A percentile compares a stretch with the other conserved stretches of the same genome.
Conservation (phyloP, 2,888 invertebrate species). For the Caradrina kadenii region DNA sequence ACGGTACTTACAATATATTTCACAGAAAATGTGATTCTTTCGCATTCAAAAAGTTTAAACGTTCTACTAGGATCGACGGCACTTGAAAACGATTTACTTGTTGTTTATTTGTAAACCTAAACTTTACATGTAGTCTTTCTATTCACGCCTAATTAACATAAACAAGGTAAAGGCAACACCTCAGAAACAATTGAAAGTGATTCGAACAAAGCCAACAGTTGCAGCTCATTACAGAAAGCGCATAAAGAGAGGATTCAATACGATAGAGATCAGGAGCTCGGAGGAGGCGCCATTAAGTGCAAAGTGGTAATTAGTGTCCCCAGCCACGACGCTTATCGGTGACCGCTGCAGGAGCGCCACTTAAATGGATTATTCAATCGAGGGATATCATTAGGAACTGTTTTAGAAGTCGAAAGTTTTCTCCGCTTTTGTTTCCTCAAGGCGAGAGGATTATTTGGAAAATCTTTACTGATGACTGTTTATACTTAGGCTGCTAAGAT, state of each 20-base stretch:
- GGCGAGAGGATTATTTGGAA: background rate
- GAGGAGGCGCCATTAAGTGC: constrained; percentile 52
- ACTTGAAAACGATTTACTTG: background rate
- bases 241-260: constrained; percentile 50
- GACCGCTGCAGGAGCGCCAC: constrained; percentile 42
- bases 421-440: constrained; percentile 1
- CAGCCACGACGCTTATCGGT: constrained; percentile 53
- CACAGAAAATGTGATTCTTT: constrained; percentile 23
- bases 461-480: background rate
- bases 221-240: constrained; percentile 37
- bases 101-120: background rate
- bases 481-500: background rate
- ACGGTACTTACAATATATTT: constrained; percentile 37
- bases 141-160: background rate
- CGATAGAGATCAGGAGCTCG: constrained; percentile 42
- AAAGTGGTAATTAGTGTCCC: constrained; percentile 60
- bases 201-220: constrained; percentile 34
- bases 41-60: background rate
- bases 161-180: background rate
- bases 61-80: background rate
- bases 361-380: constrained; percentile 56
- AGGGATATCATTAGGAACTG: constrained; percentile 48
- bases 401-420: constrained; percentile 37
- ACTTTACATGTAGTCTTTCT: background rate
- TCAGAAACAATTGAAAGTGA: background rate